Base-by-base conservation (phyloP, 2,113 vertebrate species). In the Toxostoma redivivum region DNA sequence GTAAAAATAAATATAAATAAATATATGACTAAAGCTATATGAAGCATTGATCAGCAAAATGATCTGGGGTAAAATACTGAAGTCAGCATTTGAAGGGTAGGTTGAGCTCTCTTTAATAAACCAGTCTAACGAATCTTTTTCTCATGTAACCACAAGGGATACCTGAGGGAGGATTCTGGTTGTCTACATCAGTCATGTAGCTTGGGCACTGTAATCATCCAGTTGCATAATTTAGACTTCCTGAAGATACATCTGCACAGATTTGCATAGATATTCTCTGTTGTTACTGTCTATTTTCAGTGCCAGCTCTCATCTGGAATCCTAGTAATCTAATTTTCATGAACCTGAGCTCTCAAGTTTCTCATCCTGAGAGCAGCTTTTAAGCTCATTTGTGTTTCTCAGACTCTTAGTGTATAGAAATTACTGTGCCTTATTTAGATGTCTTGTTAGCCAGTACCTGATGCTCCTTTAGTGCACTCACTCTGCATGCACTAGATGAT, bases 271-370 rank as follows among this genome's bases (percentile, higher is more conserved):
- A 90, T 92, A 90, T 51, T 60, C 54, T 88, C 66, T 94, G 70
- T 94, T 92, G 71, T 90, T 18, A 74, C 85, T 93, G 27, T 93
- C 82, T 94, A 15, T 83, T 83, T 80, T 90, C 15, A 1, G 64
- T 94, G 64, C 67, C 67, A 83, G n/a, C 51, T 96, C 92, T 95
- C 83, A 79, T 92, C 76, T 90, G 60, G 67, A 93, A 84, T 90
- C 67, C 72, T 78, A 92, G 88, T 96, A 81, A 96, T 96, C 88
- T 86, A 96, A 97, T 92, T 97, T 97, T 95, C 67, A 96, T 96
- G 90, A 95, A 84, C 76, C 44, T 81, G 64, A 90, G 60, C 56
- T 95, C 47, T 94, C 80, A 77, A 81, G 51, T 93, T 92, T 64
- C 51, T 81, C 38, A 62, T 92, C 60, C 42, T 64, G 51, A 81